Percentiles rank a stretch among this genome's conserved stretches.
These are phyloP conservation scores for Pseudopleuronectes americanus DNA, from an alignment of 2,797 vertebrate genomes.

Conservation along the genomic window DNA sequence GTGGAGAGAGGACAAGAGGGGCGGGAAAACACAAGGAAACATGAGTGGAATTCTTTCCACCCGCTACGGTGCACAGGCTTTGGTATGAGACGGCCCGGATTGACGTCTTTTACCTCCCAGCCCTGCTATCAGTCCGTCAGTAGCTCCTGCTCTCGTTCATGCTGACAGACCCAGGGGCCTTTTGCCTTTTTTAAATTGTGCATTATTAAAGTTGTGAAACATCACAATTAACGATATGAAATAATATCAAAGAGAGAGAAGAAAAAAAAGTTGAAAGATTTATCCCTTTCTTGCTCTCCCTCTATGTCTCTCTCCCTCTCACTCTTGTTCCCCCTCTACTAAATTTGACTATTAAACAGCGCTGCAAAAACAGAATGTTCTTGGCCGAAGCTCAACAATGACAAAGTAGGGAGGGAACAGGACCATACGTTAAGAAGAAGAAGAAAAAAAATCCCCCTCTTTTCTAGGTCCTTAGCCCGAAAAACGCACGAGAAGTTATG, in stretches of 20 bases:
- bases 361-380: constrained; percentile 85
- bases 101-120: constrained; percentile 69
- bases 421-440: constrained; percentile 75
- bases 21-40: constrained; percentile 68
- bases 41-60: constrained; percentile 79
- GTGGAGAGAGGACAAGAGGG: constrained; percentile 53
- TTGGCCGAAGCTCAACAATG: constrained; percentile 84
- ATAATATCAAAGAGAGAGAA: constrained; percentile 1
- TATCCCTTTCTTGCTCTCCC: constrained; percentile 73
- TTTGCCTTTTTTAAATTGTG: not conserved
- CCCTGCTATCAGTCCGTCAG: constrained; percentile 32
- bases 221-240: constrained; percentile 18
- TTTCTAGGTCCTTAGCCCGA: constrained; percentile 48
- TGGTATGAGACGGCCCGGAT: constrained; percentile 53
- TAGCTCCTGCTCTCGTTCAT: constrained; percentile 28
- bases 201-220: constrained; percentile 28
- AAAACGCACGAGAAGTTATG: constrained; percentile 36
- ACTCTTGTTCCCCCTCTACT: constrained; percentile 70
- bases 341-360: constrained; percentile 84
- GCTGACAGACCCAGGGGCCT: constrained; percentile 9
- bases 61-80: constrained; percentile 52
- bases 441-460: constrained; percentile 42
- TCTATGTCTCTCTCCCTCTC: constrained; percentile 63
- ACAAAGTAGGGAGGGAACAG: constrained; percentile 78
- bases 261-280: constrained; percentile 71